Base-by-base conservation (phyloP, 2,797 vertebrate species). In the Odontamblyopus rebecca region DNA sequence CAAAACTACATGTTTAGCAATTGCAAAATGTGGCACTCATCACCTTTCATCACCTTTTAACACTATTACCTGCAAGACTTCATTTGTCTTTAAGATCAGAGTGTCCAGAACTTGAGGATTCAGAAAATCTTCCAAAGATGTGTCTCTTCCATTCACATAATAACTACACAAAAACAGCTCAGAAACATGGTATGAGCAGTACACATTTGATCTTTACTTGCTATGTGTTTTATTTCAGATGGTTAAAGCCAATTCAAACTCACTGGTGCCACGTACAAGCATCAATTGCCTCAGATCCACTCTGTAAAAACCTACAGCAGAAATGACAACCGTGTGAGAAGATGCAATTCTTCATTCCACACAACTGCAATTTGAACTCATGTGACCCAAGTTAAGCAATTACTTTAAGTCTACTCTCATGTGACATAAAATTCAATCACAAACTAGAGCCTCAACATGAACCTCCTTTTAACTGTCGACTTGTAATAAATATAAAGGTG, bases 261-360 rank as follows among this genome's bases (percentile, higher is more conserved):
- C 93, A 99, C 98, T 99, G 97, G 85, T 99, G 98, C 97, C 97
- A 99, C 0, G 97, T 99, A 59, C 94, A 88, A 4, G 97, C 91
- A 67, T 96, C 86, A 1, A 99, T 92, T 8, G 89, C 95, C 67
- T 92, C 84, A 16, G 94, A 93, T 41, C 95, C 97, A 0, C 82
- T 91, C 71, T 94, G 88, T 87, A 99, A 91, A 86, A 99, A 99
- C 75, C 97, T 99, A 80, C 64, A 51, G 53, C 16, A 48, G 53
- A 50, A 38, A 72, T 61, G 44, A n/a, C 29, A 68, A 38, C 19
- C 26, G 4, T 5, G 19, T 23, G n/a, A 12, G 4, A 23, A 23
- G 32, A 15, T 5, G 0, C 2, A 30, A 32, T 12, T 50, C 64
- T 9, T 2, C 6, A 51, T 18, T 29, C 44, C 63, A 4, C 26